phyloP scores from a whole-genome alignment of 2,888 invertebrate genomes.

The Cynaeus angustus region DNA sequence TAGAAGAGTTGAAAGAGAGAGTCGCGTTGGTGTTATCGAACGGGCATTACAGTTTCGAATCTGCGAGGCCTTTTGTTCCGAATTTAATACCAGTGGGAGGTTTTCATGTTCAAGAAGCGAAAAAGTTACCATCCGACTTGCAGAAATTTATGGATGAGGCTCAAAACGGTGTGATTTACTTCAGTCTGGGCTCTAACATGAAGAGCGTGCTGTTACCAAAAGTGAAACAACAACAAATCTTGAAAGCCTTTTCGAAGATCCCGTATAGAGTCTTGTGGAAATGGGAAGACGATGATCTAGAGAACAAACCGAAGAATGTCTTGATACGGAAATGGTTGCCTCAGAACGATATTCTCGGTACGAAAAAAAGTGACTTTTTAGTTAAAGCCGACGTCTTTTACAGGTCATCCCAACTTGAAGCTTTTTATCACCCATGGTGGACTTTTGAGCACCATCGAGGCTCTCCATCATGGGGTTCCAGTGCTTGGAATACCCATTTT shows the following conservation, averaged over 20 bases:
- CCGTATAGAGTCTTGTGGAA: conserved; percentile 81
- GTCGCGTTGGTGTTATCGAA: conserved; percentile 61
- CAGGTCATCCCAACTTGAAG: conserved; percentile 74
- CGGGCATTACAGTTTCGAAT: conserved; percentile 61
- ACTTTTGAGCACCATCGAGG: conserved; percentile 75
- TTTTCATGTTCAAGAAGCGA: conserved; percentile 58
- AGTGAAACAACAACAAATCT: conserved; percentile 66
- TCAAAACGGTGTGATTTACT: conserved; percentile 60
- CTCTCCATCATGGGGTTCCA: conserved; percentile 72
- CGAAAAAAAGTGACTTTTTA: no score
- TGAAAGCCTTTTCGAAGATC: conserved; percentile 74
- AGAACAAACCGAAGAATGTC: conserved; percentile 75
- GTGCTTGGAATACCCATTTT: conserved; percentile 74
- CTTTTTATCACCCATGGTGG: conserved; percentile 78
- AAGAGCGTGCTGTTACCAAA: conserved; percentile 56
- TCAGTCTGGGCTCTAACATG: conserved; percentile 56
- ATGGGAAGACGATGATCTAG: conserved; percentile 72
- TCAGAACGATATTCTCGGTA: conserved; percentile 70
- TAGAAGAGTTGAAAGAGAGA: conserved; percentile 56
- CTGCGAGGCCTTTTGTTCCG: conserved; percentile 61
- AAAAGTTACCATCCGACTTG: conserved; percentile 48
- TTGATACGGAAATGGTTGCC: conserved; percentile 79
- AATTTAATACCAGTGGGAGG: conserved; percentile 64
- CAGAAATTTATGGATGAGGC: conserved; percentile 57
- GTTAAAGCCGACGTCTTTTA: no score